These are phyloP conservation scores for Heliconius cydno DNA, from an alignment of 2,888 invertebrate species.

Conservation along the genomic window DNA sequence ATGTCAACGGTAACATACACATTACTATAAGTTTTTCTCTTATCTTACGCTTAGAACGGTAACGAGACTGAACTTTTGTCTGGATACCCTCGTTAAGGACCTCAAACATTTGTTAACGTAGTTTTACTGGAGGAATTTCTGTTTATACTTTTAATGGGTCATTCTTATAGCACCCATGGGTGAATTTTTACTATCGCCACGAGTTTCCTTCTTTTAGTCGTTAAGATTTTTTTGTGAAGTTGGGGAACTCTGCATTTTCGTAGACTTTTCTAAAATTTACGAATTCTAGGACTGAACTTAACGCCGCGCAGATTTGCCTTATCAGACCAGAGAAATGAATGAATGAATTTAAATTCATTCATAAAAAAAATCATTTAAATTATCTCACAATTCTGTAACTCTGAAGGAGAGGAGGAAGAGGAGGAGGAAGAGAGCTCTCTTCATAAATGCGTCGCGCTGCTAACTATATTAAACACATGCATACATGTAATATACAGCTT, in stretches of 20 bases:
- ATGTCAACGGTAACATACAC: conserved; percentile 53
- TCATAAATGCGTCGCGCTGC: too few species aligned
- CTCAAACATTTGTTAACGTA: conserved; percentile 62
- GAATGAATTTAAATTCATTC: too few species aligned
- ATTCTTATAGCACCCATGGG: background rate
- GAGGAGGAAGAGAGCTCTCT: too few species aligned
- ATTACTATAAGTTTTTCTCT: conserved; percentile 65
- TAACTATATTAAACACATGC: too few species aligned
- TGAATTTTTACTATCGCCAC: background rate
- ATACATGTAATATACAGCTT: too few species aligned
- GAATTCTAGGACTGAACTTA: background rate
- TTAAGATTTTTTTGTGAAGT: background rate
- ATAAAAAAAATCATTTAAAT: too few species aligned
- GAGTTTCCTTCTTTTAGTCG: background rate
- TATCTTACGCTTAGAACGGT: conserved; percentile 64
- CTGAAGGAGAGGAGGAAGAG: too few species aligned
- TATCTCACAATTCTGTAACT: too few species aligned
- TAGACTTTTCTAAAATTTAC: background rate
- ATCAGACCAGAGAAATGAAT: too few species aligned
- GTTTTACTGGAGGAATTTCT: conserved; percentile 66
- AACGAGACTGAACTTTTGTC: conserved; percentile 72
- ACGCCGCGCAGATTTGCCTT: background rate
- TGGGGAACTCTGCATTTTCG: background rate
- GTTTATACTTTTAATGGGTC: conserved; percentile 48
- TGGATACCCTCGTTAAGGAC: conserved; percentile 54